Conservation (phyloP, 2,113 vertebrate species). For the Poeciliopsis occidentalis region DNA sequence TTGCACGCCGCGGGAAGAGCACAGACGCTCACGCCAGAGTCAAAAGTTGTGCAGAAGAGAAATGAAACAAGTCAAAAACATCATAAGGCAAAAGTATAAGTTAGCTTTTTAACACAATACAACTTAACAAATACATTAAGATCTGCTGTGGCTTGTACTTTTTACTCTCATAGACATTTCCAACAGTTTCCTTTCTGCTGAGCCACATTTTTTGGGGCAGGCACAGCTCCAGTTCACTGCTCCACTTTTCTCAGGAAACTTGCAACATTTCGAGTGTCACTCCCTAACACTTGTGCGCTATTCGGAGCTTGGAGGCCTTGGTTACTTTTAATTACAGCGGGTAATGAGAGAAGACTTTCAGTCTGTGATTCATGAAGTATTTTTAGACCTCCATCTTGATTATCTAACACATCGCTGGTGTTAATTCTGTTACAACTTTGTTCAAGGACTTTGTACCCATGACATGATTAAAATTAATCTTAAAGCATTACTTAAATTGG, state of each 20-base stretch:
- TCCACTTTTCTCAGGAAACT: conserved; percentile 34
- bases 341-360: conserved; percentile 78
- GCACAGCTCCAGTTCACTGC: conserved; percentile 22
- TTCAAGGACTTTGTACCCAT: conserved; percentile 28
- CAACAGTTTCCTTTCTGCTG: conserved; percentile 26
- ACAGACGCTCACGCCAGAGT: conserved; percentile 31
- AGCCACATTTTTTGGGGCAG: conserved; percentile 16
- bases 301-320: conserved; percentile 60
- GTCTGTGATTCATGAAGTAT: conserved; percentile 74
- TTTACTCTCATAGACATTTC: conserved; percentile 18
- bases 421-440: conserved; percentile 53
- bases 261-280: conserved; percentile 61
- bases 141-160: not conserved
- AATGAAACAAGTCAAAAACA: conserved; percentile 24
- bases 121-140: not conserved
- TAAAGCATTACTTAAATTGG: not conserved
- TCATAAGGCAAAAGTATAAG: conserved; percentile 19
- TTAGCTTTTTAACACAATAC: conserved; percentile 32
- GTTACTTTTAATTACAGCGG: conserved; percentile 80
- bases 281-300: conserved; percentile 71
- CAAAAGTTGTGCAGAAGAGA: conserved; percentile 49
- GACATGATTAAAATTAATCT: conserved; percentile 15
- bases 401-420: conserved; percentile 62
- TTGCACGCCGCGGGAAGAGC: conserved; percentile 44
- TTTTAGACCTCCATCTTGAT: conserved; percentile 76